Percentiles rank a stretch among this genome's conserved stretches.
Conservation (phyloP, 2,113 vertebrate genomes). For the Galbula dea region DNA sequence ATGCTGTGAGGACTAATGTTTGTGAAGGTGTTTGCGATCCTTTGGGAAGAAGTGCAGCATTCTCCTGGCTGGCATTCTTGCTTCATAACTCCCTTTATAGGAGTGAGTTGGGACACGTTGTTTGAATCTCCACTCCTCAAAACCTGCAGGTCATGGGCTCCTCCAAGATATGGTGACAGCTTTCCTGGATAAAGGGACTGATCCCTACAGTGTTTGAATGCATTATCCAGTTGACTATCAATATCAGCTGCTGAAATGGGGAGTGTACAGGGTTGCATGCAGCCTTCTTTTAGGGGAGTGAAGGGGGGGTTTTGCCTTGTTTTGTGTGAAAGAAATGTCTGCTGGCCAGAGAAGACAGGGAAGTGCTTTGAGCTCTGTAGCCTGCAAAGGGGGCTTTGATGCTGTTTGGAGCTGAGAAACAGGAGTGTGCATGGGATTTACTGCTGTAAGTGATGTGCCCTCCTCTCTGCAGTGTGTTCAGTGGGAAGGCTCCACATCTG, state of each 20-base stretch:
- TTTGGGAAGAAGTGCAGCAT: neutral
- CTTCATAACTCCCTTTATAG: neutral
- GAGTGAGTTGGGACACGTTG: neutral
- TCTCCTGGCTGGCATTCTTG: neutral
- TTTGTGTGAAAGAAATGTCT: neutral
- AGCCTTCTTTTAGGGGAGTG: neutral
- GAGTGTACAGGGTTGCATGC: neutral
- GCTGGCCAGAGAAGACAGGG: neutral
- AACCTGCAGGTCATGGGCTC: neutral
- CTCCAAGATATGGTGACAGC: neutral
- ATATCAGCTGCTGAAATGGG: neutral
- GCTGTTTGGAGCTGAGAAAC: neutral
- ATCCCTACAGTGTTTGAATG: neutral
- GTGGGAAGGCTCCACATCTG: neutral
- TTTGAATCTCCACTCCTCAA: neutral
- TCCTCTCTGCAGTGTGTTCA: neutral
- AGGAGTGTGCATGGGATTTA: rapidly evolving
- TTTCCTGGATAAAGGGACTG: neutral
- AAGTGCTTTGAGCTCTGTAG: neutral
- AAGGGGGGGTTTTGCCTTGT: neutral
- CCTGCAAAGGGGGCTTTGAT: neutral
- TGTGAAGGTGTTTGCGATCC: neutral
- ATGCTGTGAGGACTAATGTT: neutral
- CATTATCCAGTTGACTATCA: neutral
- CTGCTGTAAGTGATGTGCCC: neutral